Base-by-base conservation (phyloP, 2,888 invertebrate species). In the Geophilus truncorum region DNA sequence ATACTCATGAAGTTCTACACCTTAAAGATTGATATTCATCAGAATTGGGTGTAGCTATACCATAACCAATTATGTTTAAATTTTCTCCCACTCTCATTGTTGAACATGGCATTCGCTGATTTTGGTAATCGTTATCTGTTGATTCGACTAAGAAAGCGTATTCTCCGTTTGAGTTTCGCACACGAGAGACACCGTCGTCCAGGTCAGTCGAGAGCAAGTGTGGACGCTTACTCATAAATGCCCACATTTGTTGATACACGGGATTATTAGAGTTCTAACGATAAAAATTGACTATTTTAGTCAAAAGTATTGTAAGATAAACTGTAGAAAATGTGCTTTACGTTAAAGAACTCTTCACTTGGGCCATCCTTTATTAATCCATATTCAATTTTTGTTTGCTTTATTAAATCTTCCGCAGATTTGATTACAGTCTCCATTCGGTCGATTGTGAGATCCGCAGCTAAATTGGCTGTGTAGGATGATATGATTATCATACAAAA, bases 401-500 rank as follows among this genome's bases (percentile, higher is more conserved):
- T 92, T 40, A 94, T 93, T 80, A 96, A 89, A 88, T 96, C 96
- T 86, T 97, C 94, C 0, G 95, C 93, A 36, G 94, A 94, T 88
- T 94, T 95, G 85, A 97, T 94, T n/a, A 98, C 97, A 12, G 96
- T 93, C 6, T 95, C 93, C 93, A 98, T 97, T 84, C 97, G 90
- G 88, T 98, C 97, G 81, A 98, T 94, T 15, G 98, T 99, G 81
- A 99, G 91, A 87, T 98, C 98, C 3, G 99, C 98, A 0, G 97
- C 97, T 85, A 99, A 90, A 88, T 99, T 99, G 82, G 99, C 99
- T 76, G 99, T 99, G 88, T 99, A 99, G 25, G 98, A 98, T 80
- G 98, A 98, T 83, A 98, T 96, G 81, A 98, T 91, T 85, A 99
- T 98, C 82, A 99, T 90, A 0, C 98, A 98, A 89, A 99, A 99